A percentile compares a stretch with the other conserved stretches of the same genome.
Conservation (phyloP, 2,797 vertebrate species). For the Phataginus tetradactyla region DNA sequence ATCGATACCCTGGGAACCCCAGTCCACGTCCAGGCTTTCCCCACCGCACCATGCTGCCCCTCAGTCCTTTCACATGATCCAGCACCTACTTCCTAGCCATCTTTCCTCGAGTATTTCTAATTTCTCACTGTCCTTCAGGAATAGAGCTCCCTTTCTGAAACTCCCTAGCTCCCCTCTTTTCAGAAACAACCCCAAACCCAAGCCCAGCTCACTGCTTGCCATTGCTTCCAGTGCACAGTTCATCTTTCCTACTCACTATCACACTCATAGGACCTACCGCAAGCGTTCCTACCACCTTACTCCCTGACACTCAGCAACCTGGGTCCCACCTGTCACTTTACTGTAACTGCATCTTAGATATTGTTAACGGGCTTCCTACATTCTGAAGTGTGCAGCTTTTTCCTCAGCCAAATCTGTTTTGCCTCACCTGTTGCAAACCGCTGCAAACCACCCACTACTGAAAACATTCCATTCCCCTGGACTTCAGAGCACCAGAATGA, state of each 20-base stretch:
- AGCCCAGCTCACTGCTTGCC: neutral
- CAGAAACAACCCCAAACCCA: neutral
- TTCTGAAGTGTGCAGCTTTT: neutral
- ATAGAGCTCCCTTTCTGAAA: neutral
- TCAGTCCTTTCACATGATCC: rapidly evolving
- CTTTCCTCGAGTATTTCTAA: neutral
- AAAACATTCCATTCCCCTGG: neutral
- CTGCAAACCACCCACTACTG: too few relatives aligned
- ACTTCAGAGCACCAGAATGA: neutral
- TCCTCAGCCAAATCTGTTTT: neutral
- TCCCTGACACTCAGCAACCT: neutral
- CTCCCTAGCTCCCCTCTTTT: rapidly evolving
- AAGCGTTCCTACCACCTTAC: rapidly evolving
- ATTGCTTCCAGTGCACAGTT: neutral
- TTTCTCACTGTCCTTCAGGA: neutral
- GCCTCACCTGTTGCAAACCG: neutral
- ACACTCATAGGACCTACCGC: neutral
- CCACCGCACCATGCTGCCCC: neutral
- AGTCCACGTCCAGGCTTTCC: neutral
- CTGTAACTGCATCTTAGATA: neutral
- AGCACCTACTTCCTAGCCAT: neutral
- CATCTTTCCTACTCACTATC: neutral
- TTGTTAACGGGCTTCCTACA: neutral
- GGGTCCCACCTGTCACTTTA: neutral
- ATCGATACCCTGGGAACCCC: rapidly evolving